Base-by-base conservation (phyloP, 2,888 invertebrate species). In the Zaprionus obscuricornis region DNA sequence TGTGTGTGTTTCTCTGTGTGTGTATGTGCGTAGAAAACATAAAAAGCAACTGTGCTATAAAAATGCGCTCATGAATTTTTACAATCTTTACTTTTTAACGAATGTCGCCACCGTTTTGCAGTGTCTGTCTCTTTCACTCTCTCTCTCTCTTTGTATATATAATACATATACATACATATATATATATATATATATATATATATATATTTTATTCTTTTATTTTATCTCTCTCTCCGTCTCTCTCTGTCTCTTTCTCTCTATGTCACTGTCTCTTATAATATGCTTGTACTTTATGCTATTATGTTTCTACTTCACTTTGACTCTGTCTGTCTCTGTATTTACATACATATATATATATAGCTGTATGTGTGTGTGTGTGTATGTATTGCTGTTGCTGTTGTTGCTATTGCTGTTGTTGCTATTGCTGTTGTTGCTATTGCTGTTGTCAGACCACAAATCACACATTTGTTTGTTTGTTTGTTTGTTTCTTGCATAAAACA, bases 391-490 rank as follows among this genome's bases (percentile, higher is more conserved):
- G 16, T 13, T 13, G 18, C 3, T 40, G 22, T 22, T 10, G n/a
- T n/a, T n/a, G n/a, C n/a, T n/a, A n/a, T n/a, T n/a, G n/a, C n/a
- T n/a, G n/a, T n/a, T n/a, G n/a, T n/a, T n/a, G n/a, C n/a, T n/a
- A n/a, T n/a, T n/a, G n/a, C n/a, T n/a, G n/a, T n/a, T n/a, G n/a
- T n/a, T n/a, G n/a, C n/a, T n/a, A 16, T 47, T 36, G 60, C 24
- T 45, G 47, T 8, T 40, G 42, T 62, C 10, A 34, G 54, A 54
- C 40, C 57, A 58, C 70, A 72, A 70, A 70, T 70, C 70, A 72
- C 70, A 64, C 55, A 70, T 73, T 73, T 68, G 58, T 73, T 59
- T 73, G 64, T 50, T 55, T 72, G 73, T 73, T 73, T 68, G 58
- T 73, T 59, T 73, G 64, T 50, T 55, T 72, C 56, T 73, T 73